Percentiles rank a stretch among this genome's conserved stretches.
Conservation (phyloP, 2,797 vertebrate species). For the Zenarchopterus dispar region DNA sequence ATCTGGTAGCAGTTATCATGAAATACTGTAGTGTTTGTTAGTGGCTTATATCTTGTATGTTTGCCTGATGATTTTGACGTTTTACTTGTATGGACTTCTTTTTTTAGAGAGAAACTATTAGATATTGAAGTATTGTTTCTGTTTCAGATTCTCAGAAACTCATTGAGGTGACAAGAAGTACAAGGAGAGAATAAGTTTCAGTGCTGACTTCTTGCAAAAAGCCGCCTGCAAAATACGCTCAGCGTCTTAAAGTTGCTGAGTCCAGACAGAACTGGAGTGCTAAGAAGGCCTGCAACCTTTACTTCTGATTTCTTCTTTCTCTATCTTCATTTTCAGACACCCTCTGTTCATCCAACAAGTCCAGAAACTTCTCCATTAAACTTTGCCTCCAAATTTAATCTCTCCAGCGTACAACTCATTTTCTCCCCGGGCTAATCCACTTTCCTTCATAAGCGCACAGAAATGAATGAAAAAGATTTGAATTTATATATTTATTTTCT, state of each 20-base stretch:
- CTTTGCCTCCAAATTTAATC: background rate
- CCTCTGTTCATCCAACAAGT: background rate
- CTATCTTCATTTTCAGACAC: background rate
- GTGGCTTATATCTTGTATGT: no score
- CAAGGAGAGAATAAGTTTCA: background rate
- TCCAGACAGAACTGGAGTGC: background rate
- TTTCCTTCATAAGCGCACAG: slow-evolving; percentile 1
- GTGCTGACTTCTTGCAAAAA: slow-evolving; percentile 4
- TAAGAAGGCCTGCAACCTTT: slow-evolving; percentile 12
- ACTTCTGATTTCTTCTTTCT: slow-evolving; percentile 11
- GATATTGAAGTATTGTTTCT: background rate
- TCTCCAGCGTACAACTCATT: background rate
- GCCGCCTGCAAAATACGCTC: slow-evolving; percentile 6
- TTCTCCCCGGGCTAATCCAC: background rate
- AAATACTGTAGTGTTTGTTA: no score
- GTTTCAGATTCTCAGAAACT: background rate
- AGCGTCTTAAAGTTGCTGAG: slow-evolving; percentile 6
- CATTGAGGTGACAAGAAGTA: background rate
- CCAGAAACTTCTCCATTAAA: background rate
- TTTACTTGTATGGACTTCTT: no score
- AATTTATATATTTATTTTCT: no score
- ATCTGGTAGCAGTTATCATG: background rate
- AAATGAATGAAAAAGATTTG: background rate
- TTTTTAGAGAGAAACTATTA: no score
- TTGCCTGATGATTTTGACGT: no score